These are phyloP conservation scores for Heterodera filipjevi DNA, from an alignment of 2,888 invertebrate species.

Conservation along the genomic window DNA sequence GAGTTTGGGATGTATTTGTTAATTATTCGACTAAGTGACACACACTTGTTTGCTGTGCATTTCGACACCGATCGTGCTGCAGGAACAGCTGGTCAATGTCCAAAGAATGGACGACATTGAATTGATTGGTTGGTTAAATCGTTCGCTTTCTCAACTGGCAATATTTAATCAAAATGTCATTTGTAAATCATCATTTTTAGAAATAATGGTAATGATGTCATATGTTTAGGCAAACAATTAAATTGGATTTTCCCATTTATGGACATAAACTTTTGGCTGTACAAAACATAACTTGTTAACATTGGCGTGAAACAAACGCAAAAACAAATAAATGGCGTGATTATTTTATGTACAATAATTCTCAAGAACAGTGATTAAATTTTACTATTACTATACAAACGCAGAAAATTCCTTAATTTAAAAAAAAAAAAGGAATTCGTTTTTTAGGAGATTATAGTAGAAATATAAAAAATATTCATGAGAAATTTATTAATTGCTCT, in stretches of 20 bases:
- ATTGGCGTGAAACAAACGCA: neutral
- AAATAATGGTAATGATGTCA: no score
- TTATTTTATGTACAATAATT: neutral
- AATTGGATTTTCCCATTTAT: neutral
- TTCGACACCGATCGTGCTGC: slow-evolving; percentile 52
- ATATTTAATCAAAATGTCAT: no score
- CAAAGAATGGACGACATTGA: neutral
- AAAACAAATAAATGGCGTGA: no score
- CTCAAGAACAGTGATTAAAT: no score
- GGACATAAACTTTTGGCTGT: slow-evolving; percentile 11
- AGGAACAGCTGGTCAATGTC: slow-evolving; percentile 28
- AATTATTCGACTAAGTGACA: neutral
- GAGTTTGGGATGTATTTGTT: no score
- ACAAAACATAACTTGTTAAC: slow-evolving; percentile 8
- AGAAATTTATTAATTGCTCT: neutral
- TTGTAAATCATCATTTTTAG: no score
- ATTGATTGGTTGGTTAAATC: neutral
- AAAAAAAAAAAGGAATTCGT: no score
- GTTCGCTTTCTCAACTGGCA: no score
- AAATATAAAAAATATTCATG: neutral
- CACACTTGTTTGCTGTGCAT: slow-evolving; percentile 47
- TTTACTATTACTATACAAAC: no score
- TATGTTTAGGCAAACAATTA: no score
- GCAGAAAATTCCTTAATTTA: no score
- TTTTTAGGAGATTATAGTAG: no score